Evolutionary conservation across 2,113 vertebrate species (phyloP), one percentile per base, ranked within the genome.

Genomic region (Syngnathus typhle): DNA sequence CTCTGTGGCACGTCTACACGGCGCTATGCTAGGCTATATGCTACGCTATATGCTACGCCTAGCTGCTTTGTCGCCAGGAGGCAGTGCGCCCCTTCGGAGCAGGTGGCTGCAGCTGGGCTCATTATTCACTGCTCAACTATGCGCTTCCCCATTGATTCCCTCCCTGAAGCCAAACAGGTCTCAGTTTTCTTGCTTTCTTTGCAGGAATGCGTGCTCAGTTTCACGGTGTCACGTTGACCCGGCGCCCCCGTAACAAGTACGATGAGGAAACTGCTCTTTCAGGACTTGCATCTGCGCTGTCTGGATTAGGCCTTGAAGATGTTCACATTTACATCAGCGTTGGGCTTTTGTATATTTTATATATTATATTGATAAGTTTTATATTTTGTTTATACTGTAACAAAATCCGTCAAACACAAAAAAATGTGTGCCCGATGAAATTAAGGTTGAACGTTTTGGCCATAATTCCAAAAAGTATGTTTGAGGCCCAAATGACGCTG

Each of bases 111-210:
- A 5, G 71, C 56, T 85, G 78, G 2, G 76, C 81, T 83, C 83
- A 75, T 88, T 88, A 86, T 90, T 91, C 86, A 89, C 80, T 77
- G 74, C 88, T 85, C 72, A 86, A 84, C 87, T 87, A 89, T 90
- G 88, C 76, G 83, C 71, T 74, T 85, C 78, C 78, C 27, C 81
- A 88, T 88, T 88, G 82, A 89, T 89, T 88, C 80, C 71, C 80
- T 78, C 85, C 85, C 87, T 85, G 74, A 84, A 89, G 84, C 73
- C 62, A 86, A 88, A 78, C 82, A 87, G 81, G 81, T 86, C 80
- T 87, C 87, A 80, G 82, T 82, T 88, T 88, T 88, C 85, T 85
- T 64, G 85, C 87, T 76, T 86, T 77, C 78, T 81, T 63, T 68
- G 72, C 49, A 75, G 72, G 60, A 84, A 80, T 39, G 75, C 61